phyloP scores from a whole-genome alignment of 2,113 vertebrate genomes.

The Propithecus coquereli region DNA sequence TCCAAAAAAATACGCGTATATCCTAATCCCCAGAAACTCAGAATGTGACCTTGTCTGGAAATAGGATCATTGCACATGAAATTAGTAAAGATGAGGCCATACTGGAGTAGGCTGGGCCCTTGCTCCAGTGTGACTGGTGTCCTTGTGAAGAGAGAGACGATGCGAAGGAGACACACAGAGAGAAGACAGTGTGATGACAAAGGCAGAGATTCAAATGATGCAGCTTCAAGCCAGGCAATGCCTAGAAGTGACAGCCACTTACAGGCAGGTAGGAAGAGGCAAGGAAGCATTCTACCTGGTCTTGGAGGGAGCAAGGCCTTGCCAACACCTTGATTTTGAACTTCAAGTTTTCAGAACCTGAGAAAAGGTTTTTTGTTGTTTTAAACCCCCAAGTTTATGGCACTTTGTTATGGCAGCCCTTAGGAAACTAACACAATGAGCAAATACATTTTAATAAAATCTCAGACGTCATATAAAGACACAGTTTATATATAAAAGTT shows the following conservation, averaged over 20 bases:
- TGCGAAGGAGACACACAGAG: neutral
- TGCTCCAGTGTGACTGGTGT: neutral
- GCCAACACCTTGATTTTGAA: neutral
- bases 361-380: neutral
- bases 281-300: neutral
- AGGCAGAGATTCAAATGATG: neutral
- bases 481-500: neutral
- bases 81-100: neutral
- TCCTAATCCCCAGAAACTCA: neutral
- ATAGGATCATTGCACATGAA: neutral
- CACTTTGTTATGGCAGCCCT: neutral
- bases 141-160: neutral
- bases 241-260: neutral
- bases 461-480: neutral
- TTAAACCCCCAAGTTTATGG: neutral
- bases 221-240: neutral
- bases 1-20: neutral
- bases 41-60: neutral
- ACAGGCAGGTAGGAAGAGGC: neutral
- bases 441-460: neutral
- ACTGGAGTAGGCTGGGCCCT: too few relatives aligned
- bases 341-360: neutral
- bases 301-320: neutral
- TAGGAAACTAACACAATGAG: neutral
- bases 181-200: neutral